Base-by-base conservation (phyloP, 2,888 invertebrate species). In the Lysandra coridon region DNA sequence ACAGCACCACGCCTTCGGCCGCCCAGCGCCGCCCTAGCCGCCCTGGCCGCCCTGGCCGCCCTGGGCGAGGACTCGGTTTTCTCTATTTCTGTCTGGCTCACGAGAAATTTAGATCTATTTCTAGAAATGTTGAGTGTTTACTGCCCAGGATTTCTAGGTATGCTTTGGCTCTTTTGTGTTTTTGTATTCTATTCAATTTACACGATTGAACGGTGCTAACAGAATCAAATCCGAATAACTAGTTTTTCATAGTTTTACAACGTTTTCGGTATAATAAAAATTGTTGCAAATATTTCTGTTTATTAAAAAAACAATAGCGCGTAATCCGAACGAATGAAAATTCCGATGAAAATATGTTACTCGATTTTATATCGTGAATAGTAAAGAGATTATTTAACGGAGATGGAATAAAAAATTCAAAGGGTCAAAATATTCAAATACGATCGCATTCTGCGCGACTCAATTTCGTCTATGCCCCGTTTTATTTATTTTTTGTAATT, bases 1-100 rank as follows among this genome's bases (percentile, higher is more conserved):
- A 80, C 53, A 73, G 73, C 17, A 73, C 79, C 79, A 80, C 79
- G 78, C 79, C 79, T 44, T 44, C 74, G 5, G 75, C 75, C 75
- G 75, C 75, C 75, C 75, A 49, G 75, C 53, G 75, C 75, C 49
- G 75, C 74, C 74, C 74, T 4, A 10, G 74, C 74, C 44, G 73
- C 44, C 73, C 44, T n/a, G 4, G 23, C 64, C 79, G 64, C 74
- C 30, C 30, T 30, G 37, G 40, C 74, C 74, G 44, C 33, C 69
- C 33, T 37, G 33, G 37, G 69, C 69, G 33, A 69, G 17, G 64
- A 64, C 30, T 64, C 37, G 10, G 33, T 69, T 69, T 69, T 53
- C 30, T 49, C 30, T 49, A 49, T 44, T 75, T 75, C 12, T 75
- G 49, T 75, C 75, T 75, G 75, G 30, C 75, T 75, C 30, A 53